Evolutionary conservation across 2,797 vertebrate genomes (phyloP).

Genomic region (Australoheros facetus): DNA sequence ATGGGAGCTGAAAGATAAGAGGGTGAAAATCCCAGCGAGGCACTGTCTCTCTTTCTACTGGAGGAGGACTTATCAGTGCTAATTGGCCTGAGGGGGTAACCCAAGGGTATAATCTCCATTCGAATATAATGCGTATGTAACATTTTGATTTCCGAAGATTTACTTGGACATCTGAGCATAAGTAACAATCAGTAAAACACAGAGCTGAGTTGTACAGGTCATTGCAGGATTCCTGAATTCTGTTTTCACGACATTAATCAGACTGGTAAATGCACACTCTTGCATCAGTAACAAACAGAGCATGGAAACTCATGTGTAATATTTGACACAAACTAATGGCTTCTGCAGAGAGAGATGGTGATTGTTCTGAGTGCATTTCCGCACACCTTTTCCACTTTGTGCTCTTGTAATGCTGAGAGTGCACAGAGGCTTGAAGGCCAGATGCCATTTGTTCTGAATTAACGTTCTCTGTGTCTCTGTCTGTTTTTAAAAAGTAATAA

Average conservation of each 20-base stretch:
- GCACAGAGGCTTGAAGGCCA: conserved; percentile 46
- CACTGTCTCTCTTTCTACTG: conserved; percentile 30
- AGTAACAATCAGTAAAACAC: conserved; percentile 18
- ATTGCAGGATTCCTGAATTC: not conserved
- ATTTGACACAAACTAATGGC: not conserved
- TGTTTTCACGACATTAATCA: not conserved
- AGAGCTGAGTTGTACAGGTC: not conserved
- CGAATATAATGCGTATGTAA: conserved; percentile 31
- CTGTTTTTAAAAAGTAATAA: conserved; percentile 25
- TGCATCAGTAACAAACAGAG: not conserved
- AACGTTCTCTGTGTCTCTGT: conserved; percentile 19
- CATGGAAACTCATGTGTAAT: not conserved
- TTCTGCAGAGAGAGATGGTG: not conserved
- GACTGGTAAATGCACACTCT: not conserved
- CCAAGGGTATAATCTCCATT: conserved; percentile 53
- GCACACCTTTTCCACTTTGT: not conserved
- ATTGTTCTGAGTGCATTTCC: not conserved
- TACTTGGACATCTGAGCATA: conserved; percentile 15
- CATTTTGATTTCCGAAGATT: conserved; percentile 4
- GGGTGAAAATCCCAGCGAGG: conserved; percentile 48
- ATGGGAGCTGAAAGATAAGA: conserved; percentile 55
- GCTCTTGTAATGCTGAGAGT: not conserved
- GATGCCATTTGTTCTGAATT: conserved; percentile 32
- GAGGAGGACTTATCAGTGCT: conserved; percentile 50
- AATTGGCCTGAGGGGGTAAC: conserved; percentile 63